A percentile compares a stretch with the other conserved stretches of the same genome.
Conservation (phyloP, 2,797 vertebrate genomes). For the Pseudochirops corinnae region DNA sequence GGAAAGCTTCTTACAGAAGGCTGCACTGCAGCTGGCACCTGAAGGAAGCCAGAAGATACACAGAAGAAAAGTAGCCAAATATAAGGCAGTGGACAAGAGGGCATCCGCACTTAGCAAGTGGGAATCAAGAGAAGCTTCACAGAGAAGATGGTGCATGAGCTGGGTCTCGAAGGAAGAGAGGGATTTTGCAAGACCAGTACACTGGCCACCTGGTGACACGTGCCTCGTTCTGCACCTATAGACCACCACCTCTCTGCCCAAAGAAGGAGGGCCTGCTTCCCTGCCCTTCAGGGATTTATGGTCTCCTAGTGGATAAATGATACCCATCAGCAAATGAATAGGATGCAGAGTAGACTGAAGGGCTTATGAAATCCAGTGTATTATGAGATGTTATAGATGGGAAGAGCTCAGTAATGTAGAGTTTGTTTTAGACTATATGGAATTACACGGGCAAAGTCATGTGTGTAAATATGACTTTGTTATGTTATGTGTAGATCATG, state of each 20-base stretch:
- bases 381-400: background rate
- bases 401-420: constrained; percentile 10
- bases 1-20: background rate
- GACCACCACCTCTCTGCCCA: background rate
- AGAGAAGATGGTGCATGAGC: background rate
- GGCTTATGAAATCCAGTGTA: background rate
- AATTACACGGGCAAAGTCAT: background rate
- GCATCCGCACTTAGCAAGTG: background rate
- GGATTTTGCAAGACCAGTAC: background rate
- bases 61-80: background rate
- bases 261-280: background rate
- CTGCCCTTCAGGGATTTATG: background rate
- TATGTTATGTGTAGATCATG: too few species aligned
- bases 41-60: background rate
- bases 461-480: background rate
- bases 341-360: background rate
- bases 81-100: too few species aligned
- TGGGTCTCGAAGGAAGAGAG: background rate
- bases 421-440: constrained; percentile 26
- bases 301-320: background rate
- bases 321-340: background rate
- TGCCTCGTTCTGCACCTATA: background rate
- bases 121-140: background rate
- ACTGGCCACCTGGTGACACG: background rate
- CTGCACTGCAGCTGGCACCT: background rate